Conservation (phyloP, 2,113 vertebrate genomes). For the Australoheros scitulus region DNA sequence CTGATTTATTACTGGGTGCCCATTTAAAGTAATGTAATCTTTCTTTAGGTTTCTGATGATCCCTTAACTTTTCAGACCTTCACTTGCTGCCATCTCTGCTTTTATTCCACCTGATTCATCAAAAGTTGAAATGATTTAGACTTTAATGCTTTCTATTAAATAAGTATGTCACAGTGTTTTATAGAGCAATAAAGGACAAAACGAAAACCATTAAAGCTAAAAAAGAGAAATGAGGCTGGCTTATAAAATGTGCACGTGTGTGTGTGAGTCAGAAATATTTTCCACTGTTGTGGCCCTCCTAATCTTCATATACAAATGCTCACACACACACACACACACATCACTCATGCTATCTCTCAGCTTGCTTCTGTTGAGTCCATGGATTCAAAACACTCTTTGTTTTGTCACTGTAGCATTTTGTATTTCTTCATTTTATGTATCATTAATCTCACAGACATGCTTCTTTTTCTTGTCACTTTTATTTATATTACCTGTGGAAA, state of each 20-base stretch:
- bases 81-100: slow-evolving; percentile 23
- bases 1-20: slow-evolving; percentile 20
- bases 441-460: neutral
- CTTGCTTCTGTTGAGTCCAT: neutral
- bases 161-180: slow-evolving; percentile 55
- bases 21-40: slow-evolving; percentile 17
- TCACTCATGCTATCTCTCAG: neutral
- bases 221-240: slow-evolving; percentile 30
- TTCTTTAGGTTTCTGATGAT: slow-evolving; percentile 10
- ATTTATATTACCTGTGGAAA: too few species aligned
- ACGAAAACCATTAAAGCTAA: slow-evolving; percentile 38
- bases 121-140: slow-evolving; percentile 45
- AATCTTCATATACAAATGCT: neutral
- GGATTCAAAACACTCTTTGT: neutral
- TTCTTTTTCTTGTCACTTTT: too few species aligned
- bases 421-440: neutral
- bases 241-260: slow-evolving; percentile 9
- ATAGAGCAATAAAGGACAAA: slow-evolving; percentile 55
- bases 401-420: neutral
- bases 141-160: slow-evolving; percentile 53
- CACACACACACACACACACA: too few species aligned
- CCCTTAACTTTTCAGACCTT: slow-evolving; percentile 17
- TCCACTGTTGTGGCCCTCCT: neutral
- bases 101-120: slow-evolving; percentile 53
- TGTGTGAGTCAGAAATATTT: neutral